Conservation (phyloP, 2,797 vertebrate genomes). For the Picus viridis region DNA sequence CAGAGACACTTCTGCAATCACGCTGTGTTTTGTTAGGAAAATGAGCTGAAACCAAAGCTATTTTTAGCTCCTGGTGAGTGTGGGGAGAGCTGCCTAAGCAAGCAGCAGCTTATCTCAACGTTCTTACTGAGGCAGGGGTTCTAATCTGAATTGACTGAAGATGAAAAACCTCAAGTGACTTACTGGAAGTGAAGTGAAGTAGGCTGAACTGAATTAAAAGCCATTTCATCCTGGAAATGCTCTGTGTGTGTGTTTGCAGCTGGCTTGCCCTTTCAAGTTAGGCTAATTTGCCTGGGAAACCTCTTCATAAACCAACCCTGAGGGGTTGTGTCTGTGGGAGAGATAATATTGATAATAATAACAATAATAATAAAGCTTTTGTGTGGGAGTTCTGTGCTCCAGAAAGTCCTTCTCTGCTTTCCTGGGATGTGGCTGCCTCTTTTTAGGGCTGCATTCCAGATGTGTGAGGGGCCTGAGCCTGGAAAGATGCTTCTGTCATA, state of each 20-base stretch:
- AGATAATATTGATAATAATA: too few species aligned
- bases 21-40: background rate
- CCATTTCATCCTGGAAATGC: background rate
- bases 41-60: background rate
- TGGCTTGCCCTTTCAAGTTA: background rate
- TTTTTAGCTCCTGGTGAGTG: background rate
- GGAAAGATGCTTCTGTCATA: background rate
- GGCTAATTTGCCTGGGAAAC: background rate
- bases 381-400: background rate
- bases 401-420: background rate
- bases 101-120: background rate
- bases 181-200: background rate
- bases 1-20: background rate
- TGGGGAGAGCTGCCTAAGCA: background rate
- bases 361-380: background rate
- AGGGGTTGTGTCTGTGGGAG: too few species aligned
- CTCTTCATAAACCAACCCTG: background rate
- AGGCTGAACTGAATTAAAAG: background rate
- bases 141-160: background rate
- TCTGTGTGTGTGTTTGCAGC: background rate
- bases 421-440: background rate
- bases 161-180: background rate
- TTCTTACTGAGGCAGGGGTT: background rate
- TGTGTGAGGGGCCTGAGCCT: background rate
- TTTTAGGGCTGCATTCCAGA: background rate